Conservation (phyloP, 2,113 vertebrate species). For the Sinocyclocheilus rhinocerous region DNA sequence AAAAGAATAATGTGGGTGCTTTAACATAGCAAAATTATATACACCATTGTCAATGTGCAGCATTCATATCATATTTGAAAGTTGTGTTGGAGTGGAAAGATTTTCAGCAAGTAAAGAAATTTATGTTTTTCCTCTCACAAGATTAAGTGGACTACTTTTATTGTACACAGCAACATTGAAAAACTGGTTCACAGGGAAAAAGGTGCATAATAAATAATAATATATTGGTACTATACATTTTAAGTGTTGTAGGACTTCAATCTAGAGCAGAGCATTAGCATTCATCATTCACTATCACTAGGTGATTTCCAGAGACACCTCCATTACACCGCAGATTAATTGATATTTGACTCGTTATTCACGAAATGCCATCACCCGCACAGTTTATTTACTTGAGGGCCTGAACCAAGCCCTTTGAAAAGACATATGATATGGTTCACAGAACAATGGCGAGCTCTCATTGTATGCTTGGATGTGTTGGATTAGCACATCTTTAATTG, state of each 20-base stretch:
- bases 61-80: no score
- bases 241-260: neutral
- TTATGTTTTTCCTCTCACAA: no score
- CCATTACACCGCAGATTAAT: slow-evolving; percentile 10
- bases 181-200: neutral
- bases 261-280: neutral
- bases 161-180: neutral
- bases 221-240: neutral
- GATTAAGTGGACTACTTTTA: no score
- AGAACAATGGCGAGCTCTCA: neutral
- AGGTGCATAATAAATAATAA: neutral
- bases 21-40: neutral
- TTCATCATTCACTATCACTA: neutral
- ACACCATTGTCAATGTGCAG: no score
- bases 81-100: no score
- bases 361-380: neutral
- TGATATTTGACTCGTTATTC: slow-evolving; percentile 12
- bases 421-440: slow-evolving; percentile 6
- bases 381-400: slow-evolving; percentile 21
- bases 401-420: slow-evolving; percentile 17
- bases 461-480: slow-evolving; percentile 18
- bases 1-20: no score
- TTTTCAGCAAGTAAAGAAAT: no score
- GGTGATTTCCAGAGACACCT: slow-evolving; percentile 21
- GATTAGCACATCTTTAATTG: slow-evolving; percentile 51